Conservation (phyloP, 2,888 invertebrate genomes). For the Eupithecia inturbata region DNA sequence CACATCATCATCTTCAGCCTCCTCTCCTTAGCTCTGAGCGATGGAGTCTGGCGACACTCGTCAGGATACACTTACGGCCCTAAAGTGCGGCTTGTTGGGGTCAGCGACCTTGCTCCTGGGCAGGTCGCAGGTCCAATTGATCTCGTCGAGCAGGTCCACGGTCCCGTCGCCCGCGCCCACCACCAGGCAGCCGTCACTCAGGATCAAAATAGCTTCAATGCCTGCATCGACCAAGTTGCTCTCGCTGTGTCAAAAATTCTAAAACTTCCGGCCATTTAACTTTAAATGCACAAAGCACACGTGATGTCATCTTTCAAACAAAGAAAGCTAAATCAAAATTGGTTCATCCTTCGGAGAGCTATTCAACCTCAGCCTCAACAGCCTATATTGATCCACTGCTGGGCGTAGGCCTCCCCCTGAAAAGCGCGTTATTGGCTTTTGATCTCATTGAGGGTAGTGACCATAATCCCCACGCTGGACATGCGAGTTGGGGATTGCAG, state of each 20-base stretch:
- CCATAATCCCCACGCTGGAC: too few relatives aligned
- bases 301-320: background rate
- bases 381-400: too few relatives aligned
- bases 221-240: constrained; percentile 68
- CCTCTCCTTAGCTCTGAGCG: background rate
- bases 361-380: too few relatives aligned
- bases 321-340: background rate
- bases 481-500: too few relatives aligned
- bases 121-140: constrained; percentile 77
- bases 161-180: constrained; percentile 95
- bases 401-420: too few relatives aligned
- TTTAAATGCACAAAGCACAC: background rate
- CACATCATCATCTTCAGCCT: background rate
- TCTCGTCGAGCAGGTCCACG: constrained; percentile 88
- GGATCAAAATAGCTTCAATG: constrained; percentile 86
- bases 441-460: too few relatives aligned
- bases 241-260: background rate
- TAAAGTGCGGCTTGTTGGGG: constrained; percentile 84
- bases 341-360: too few relatives aligned
- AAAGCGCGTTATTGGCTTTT: too few relatives aligned
- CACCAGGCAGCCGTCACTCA: constrained; percentile 86
- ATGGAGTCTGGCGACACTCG: background rate
- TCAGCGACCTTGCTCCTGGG: constrained; percentile 72
- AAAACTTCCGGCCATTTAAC: background rate
- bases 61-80: constrained; percentile 67